Percentiles rank a stretch among this genome's conserved stretches.
Evolutionary conservation across 2,888 invertebrate species (phyloP).

Genomic region (Ischnus inquisitorius): DNA sequence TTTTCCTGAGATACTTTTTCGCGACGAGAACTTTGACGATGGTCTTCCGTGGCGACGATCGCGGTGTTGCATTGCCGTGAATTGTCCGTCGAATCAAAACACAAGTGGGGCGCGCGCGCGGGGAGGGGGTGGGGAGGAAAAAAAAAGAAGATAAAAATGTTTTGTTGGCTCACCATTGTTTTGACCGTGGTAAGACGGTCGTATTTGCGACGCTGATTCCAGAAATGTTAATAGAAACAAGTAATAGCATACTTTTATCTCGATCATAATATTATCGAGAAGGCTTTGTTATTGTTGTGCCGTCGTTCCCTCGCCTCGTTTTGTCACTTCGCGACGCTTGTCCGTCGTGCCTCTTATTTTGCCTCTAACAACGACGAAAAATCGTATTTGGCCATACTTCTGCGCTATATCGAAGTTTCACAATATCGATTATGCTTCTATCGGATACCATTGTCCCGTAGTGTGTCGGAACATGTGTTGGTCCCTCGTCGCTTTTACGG

Average conservation of each 20-base stretch:
- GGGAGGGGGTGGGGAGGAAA: too few species aligned
- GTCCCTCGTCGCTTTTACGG: slow-evolving; percentile 20
- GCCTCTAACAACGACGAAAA: slow-evolving; percentile 63
- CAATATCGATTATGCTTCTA: slow-evolving; percentile 75
- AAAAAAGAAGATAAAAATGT: slow-evolving; percentile 84
- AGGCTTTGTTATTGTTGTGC: slow-evolving; percentile 34
- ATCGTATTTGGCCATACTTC: slow-evolving; percentile 72
- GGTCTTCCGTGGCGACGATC: too few species aligned
- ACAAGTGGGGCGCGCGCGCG: too few species aligned
- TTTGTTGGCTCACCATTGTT: slow-evolving; percentile 89
- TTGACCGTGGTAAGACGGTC: slow-evolving; percentile 91
- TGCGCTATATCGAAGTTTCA: slow-evolving; percentile 74
- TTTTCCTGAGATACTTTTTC: too few species aligned
- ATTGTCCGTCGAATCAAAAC: too few species aligned
- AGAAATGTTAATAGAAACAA: slow-evolving; percentile 89
- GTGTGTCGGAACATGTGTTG: slow-evolving; percentile 26
- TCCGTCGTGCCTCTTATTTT: slow-evolving; percentile 49
- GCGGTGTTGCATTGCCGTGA: too few species aligned
- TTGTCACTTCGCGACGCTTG: slow-evolving; percentile 46
- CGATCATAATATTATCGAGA: slow-evolving; percentile 86
- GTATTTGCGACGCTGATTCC: slow-evolving; percentile 89
- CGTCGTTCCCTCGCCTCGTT: not conserved
- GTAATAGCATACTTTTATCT: slow-evolving; percentile 89
- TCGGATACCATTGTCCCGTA: slow-evolving; percentile 61
- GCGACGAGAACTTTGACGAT: too few species aligned